Conservation (phyloP, 1,140 invertebrate species). For the Triops cancriformis region DNA sequence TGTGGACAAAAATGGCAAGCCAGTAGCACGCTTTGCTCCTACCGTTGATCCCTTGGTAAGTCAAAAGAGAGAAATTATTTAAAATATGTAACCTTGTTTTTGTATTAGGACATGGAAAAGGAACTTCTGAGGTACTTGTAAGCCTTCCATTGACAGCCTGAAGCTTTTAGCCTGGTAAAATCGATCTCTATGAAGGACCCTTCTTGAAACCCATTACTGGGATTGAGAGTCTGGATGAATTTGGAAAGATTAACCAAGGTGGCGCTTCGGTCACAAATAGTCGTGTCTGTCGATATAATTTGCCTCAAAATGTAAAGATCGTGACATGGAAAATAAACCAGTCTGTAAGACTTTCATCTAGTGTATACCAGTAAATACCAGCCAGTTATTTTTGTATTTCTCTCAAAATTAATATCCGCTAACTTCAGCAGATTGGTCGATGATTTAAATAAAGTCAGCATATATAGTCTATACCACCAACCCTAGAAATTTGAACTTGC, state of each 20-base stretch:
- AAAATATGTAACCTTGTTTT: constrained; percentile 22
- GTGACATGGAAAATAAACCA: too few species aligned
- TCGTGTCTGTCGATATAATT: not conserved
- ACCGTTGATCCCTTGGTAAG: constrained; percentile 58
- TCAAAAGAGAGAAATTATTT: not conserved
- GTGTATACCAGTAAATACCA: too few species aligned
- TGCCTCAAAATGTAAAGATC: too few species aligned
- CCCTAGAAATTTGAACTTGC: too few species aligned
- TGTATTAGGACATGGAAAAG: constrained; percentile 34
- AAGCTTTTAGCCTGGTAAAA: not conserved
- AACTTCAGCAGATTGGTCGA: too few species aligned
- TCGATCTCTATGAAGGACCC: not conserved
- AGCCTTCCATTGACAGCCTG: not conserved
- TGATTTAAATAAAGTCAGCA: too few species aligned
- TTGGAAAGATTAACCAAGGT: not conserved
- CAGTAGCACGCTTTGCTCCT: constrained; percentile 71
- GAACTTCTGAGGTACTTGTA: constrained; percentile 33
- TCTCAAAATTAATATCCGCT: too few species aligned
- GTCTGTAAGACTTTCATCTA: too few species aligned
- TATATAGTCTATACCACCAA: too few species aligned
- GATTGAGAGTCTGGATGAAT: not conserved
- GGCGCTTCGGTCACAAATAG: not conserved
- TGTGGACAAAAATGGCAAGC: constrained; percentile 73
- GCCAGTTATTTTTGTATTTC: too few species aligned
- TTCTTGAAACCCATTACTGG: constrained; percentile 14